Percentiles rank a stretch among this genome's conserved stretches.
phyloP scores from a whole-genome alignment of 2,797 vertebrate species.

The Epinephelus coioides region DNA sequence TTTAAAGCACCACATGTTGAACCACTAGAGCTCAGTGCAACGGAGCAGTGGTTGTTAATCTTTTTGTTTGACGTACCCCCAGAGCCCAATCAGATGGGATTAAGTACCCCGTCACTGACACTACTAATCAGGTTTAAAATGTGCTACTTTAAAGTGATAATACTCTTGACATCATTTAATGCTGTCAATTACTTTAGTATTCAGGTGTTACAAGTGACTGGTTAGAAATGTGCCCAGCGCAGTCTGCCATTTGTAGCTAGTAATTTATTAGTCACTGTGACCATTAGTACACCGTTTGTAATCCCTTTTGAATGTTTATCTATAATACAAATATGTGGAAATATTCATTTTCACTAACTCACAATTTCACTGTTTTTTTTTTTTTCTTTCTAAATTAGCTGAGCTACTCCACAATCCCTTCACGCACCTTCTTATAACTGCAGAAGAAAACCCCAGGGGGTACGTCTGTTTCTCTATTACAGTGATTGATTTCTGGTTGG shows the following conservation, averaged over 20 bases:
- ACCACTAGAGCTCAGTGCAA: not conserved
- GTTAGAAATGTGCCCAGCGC: not conserved
- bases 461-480: slow-evolving; percentile 4
- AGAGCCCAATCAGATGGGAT: not conserved
- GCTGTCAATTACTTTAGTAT: not conserved
- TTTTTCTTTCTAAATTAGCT: not conserved
- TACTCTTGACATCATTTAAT: not conserved
- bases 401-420: not conserved
- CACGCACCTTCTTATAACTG: not conserved
- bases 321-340: not conserved
- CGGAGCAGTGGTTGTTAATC: too few species aligned
- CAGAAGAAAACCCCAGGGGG: not conserved
- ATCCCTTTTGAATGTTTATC: not conserved
- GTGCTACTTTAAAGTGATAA: not conserved
- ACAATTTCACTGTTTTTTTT: not conserved
- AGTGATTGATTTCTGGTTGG: slow-evolving; percentile 17
- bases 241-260: not conserved
- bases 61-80: not conserved
- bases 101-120: not conserved
- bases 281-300: too few species aligned
- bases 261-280: not conserved
- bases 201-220: not conserved
- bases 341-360: not conserved
- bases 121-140: not conserved
- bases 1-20: not conserved